Evolutionary conservation across 2,888 invertebrate genomes (phyloP), one percentile per base, ranked within the genome.

Genomic region (Cylindroiulus punctatus): DNA sequence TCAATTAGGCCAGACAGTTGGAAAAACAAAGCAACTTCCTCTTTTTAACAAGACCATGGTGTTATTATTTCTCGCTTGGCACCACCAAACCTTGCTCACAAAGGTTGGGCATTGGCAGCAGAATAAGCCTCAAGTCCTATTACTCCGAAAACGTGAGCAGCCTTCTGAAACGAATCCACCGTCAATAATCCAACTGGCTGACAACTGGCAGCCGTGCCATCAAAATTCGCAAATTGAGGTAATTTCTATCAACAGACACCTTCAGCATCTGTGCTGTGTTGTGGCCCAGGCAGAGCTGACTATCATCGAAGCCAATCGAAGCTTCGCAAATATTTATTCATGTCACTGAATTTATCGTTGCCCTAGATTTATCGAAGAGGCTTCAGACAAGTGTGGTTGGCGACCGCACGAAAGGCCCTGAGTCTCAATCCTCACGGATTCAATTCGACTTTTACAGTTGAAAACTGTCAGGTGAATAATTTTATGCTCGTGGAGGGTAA

Each of bases 181-280:
- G 65, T 65, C 65, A 65, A 65, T 65, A 65, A 65, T 65, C 65
- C 65, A 26, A 10, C 65, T 3, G 65, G 22, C 26, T 26, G 65
- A 65, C 65, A 12, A 65, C 65, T 65, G 65, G 65, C 65, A n/a
- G 65, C 65, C 7, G 65, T 65, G 26, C 65, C 65, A 65, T 65
- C 65, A 65, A 65, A 65, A 65, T 26, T 65, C 65, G 65, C 65
- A 65, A 26, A 65, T 65, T 65, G 65, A 65, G 65, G 65, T 65
- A 65, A 65, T 65, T 65, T 65, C 65, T 65, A 65, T 65, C 65
- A 65, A 22, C 65, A 26, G 17, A 65, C 65, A 65, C 65, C 19
- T 65, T 12, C 65, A 65, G 65, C 65, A 65, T 65, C 22, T 57
- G 2, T 57, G 26, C 22, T 65, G 26, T 2, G 65, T 26, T 65